Conservation (phyloP, 1,140 invertebrate genomes). For the Brachionus sp. region DNA sequence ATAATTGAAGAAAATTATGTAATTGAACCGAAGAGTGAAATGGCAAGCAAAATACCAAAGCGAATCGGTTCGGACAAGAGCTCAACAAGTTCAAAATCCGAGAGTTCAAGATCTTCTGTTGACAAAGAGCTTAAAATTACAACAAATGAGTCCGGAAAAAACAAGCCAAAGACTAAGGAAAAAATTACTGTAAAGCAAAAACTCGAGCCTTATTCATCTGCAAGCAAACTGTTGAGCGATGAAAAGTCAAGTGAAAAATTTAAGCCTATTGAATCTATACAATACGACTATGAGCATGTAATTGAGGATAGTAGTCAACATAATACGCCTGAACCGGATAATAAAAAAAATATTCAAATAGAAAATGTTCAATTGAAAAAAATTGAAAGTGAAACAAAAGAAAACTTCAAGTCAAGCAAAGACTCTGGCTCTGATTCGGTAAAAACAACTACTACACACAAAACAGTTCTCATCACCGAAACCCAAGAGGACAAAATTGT, state of each 20-base stretch:
- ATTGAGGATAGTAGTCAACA: neutral
- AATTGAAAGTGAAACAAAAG: conserved; percentile 7
- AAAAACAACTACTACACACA: neutral
- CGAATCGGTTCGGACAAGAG: neutral
- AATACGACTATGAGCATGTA: conserved; percentile 28
- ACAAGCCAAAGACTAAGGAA: neutral
- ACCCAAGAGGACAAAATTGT: conserved; percentile 12
- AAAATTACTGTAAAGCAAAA: neutral
- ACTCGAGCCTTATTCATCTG: neutral
- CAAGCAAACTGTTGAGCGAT: neutral
- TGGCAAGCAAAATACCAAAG: neutral
- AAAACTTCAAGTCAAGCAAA: neutral
- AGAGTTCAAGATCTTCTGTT: neutral
- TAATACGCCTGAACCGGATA: neutral
- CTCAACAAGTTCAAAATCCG: neutral
- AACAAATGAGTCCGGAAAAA: neutral
- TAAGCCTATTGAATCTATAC: neutral
- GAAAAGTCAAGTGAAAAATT: conserved; percentile 13
- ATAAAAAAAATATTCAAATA: conserved; percentile 23
- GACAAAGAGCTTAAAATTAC: conserved; percentile 18
- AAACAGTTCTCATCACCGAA: conserved; percentile 15
- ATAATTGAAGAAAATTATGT: conserved; percentile 31
- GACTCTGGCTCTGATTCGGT: neutral
- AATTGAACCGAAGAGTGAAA: neutral
- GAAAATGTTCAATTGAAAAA: conserved; percentile 6